These are phyloP conservation scores for Palythoa heliodiscus DNA, from an alignment of 92 coral and sea anemone species.

Conservation along the genomic window DNA sequence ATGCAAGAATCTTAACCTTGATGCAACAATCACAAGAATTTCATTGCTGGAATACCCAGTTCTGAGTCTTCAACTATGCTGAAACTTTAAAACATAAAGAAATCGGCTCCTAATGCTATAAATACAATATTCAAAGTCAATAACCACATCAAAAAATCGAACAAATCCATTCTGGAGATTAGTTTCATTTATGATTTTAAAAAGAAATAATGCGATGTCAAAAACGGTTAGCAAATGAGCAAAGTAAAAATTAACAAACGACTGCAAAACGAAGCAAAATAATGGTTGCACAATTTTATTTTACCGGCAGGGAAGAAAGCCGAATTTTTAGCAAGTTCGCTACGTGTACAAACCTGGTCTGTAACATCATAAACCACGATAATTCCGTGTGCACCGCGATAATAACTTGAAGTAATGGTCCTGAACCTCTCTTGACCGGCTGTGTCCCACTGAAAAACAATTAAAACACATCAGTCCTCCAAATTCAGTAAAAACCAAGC, in stretches of 20 bases:
- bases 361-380: conserved; percentile 99
- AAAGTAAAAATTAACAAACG: neutral
- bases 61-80: too few relatives aligned
- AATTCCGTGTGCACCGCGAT: conserved; percentile 98
- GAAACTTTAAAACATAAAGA: neutral
- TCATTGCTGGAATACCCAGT: too few relatives aligned
- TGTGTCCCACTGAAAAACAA: conserved; percentile 91
- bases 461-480: conserved; percentile 29
- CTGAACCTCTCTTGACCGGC: conserved; percentile 99
- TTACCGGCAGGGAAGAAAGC: conserved; percentile 3
- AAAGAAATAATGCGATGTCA: neutral
- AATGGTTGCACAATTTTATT: conserved; percentile 13
- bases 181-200: neutral
- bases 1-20: too few relatives aligned
- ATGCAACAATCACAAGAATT: too few relatives aligned
- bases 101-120: neutral
- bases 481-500: conserved; percentile 49
- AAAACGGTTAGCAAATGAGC: conserved; percentile 5
- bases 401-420: conserved; percentile 97
- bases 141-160: too few relatives aligned
- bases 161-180: neutral
- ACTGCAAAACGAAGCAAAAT: neutral
- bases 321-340: neutral
- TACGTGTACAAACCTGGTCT: conserved; percentile 82
- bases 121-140: neutral